Evolutionary conservation across 2,113 vertebrate genomes (phyloP).

Genomic region (Hyperopisus bebe): DNA sequence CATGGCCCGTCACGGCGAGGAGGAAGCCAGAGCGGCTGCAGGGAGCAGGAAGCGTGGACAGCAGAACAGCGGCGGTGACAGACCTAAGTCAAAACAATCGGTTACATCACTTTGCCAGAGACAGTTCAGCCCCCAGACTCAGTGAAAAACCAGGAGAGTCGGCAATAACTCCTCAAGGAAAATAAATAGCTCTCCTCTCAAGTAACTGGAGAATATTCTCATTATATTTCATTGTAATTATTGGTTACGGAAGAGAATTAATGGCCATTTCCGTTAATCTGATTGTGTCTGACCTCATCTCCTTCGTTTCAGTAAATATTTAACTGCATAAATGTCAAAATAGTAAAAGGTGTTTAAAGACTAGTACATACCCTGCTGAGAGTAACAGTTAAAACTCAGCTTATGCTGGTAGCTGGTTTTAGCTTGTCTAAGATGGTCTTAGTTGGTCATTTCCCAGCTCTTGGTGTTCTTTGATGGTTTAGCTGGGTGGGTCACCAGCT

Average conservation of each 20-base stretch:
- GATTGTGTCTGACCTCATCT: not conserved
- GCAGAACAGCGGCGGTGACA: slow-evolving; percentile 8
- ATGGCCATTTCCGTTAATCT: not conserved
- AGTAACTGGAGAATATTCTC: not conserved
- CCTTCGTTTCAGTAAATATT: not conserved
- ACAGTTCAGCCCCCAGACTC: not conserved
- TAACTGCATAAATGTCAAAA: not conserved
- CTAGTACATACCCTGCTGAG: not conserved
- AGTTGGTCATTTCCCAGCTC: not conserved
- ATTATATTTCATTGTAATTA: not conserved
- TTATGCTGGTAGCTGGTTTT: not conserved
- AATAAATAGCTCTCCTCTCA: not conserved
- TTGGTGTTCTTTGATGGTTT: not conserved
- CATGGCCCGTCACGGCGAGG: not conserved
- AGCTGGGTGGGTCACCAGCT: not conserved
- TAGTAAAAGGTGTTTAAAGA: not conserved
- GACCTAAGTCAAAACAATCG: slow-evolving; percentile 9
- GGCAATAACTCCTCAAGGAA: not conserved
- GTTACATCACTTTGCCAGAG: not conserved
- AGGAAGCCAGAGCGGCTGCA: not conserved
- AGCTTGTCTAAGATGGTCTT: not conserved
- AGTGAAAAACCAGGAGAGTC: not conserved
- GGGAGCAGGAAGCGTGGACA: slow-evolving; percentile 20
- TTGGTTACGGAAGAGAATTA: not conserved
- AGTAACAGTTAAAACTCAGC: not conserved